Conservation (phyloP, 2,888 invertebrate genomes). For the Hedya salicella region DNA sequence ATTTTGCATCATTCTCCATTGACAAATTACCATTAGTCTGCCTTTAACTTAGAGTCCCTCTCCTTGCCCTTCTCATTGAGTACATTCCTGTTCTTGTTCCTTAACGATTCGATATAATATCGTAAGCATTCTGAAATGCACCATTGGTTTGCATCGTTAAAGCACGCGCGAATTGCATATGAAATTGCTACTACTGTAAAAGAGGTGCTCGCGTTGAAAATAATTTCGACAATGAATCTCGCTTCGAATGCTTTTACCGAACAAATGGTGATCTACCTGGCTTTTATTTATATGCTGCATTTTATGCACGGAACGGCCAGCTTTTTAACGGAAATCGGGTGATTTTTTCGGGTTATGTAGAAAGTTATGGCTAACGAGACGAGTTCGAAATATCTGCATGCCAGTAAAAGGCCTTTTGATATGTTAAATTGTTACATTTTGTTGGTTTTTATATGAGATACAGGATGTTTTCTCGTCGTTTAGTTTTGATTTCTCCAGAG, state of each 20-base stretch:
- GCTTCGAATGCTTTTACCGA: not conserved
- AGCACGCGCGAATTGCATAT: not conserved
- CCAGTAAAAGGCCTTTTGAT: too few species aligned
- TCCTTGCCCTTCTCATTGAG: too few species aligned
- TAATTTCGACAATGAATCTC: constrained; percentile 25
- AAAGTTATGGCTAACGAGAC: constrained; percentile 7
- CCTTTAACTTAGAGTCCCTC: too few species aligned
- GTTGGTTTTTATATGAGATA: too few species aligned
- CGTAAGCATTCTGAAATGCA: not conserved
- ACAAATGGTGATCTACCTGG: constrained; percentile 33
- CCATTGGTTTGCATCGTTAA: not conserved
- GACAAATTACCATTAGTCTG: too few species aligned
- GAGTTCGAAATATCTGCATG: not conserved
- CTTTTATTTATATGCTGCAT: constrained; percentile 20
- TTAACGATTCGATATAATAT: too few species aligned
- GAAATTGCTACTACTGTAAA: not conserved
- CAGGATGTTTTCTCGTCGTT: too few species aligned
- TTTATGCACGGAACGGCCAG: constrained; percentile 16
- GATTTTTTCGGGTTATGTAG: constrained; percentile 4
- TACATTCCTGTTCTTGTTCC: too few species aligned
- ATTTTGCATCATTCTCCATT: too few species aligned
- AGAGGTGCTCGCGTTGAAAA: constrained; percentile 18
- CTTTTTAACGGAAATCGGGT: constrained; percentile 5
- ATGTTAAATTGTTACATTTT: too few species aligned
- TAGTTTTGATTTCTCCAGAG: too few species aligned